Evolutionary conservation across 2,797 vertebrate genomes (phyloP), one percentile per base, ranked within the genome.

Genomic region (Rhabdophis nuchalis): DNA sequence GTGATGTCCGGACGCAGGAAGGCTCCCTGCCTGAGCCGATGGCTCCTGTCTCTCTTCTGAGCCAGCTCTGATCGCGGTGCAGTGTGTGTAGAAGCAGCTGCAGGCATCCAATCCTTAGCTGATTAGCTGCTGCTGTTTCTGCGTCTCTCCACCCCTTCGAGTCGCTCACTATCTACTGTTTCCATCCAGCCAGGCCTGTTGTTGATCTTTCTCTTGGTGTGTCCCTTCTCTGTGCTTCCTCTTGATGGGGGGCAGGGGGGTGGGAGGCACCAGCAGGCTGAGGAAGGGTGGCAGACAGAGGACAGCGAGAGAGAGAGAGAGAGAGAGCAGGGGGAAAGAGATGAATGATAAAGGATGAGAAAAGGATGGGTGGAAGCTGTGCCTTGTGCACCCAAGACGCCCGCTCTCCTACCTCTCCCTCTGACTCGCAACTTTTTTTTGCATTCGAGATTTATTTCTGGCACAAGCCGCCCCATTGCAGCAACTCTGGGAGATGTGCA

Each of bases 21-120:
- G 50, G 5, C 46, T 32, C 56, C 18, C 85, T 27, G 4, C 87
- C 57, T 72, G n/a, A 0, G 18, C 0, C 32, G 41, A 0, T 18
- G 95, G 93, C 10, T 90, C 36, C 32, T 14, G 23, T 52, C 4
- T 3, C 50, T 9, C 27, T 29, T 68, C 85, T 0, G 64, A 90
- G 93, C 91, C 16, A 46, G 88, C 94, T 94, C 92, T 1, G 9
- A 0, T 57, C 25, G 92, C 95, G 88, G 1, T 60, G 85, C 88
- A 23, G n/a, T 41, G 0, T 94, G 86, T 93, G 95, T 87, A 86
- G 94, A 58, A 90, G 94, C 92, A 27, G 95, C 93, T 93, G 61
- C 89, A 6, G 93, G 91, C 27, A 93, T 94, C 97, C 97, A 96
- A 95, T 95, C 96, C 93, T 93, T 85, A 50, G 77, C 94, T 25